Evolutionary conservation across 1,140 invertebrate species (phyloP).

Genomic region (Mizuhopecten yessoensis): DNA sequence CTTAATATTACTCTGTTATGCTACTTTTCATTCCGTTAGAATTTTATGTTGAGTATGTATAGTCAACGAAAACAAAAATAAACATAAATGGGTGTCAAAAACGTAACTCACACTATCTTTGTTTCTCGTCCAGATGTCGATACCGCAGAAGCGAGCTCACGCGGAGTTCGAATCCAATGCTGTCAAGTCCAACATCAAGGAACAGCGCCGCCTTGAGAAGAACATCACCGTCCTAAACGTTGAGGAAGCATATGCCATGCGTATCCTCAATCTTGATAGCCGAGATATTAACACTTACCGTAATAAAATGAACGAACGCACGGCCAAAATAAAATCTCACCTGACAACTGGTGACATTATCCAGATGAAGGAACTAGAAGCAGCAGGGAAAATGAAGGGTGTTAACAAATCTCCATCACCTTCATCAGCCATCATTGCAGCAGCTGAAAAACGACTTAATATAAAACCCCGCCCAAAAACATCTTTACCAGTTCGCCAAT

Average conservation of each 20-base stretch:
- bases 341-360: neutral
- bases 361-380: constrained; percentile 24
- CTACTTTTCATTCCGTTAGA: no score
- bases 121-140: neutral
- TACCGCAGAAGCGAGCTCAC: neutral
- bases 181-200: constrained; percentile 7
- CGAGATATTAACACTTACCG: neutral
- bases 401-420: neutral
- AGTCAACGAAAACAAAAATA: no score
- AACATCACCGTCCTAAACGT: neutral
- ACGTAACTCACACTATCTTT: no score
- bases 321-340: neutral
- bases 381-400: neutral
- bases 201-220: constrained; percentile 8
- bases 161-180: constrained; percentile 1
- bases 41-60: no score
- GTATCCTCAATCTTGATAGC: neutral
- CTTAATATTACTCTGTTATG: no score
- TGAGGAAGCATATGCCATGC: neutral
- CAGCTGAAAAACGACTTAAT: neutral
- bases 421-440: neutral
- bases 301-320: constrained; percentile 6
- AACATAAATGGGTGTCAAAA: no score
- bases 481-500: neutral
- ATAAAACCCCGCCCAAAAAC: constrained; percentile 1